Evolutionary conservation across 2,113 vertebrate species (phyloP).

Genomic region (Tetrax tetrax): DNA sequence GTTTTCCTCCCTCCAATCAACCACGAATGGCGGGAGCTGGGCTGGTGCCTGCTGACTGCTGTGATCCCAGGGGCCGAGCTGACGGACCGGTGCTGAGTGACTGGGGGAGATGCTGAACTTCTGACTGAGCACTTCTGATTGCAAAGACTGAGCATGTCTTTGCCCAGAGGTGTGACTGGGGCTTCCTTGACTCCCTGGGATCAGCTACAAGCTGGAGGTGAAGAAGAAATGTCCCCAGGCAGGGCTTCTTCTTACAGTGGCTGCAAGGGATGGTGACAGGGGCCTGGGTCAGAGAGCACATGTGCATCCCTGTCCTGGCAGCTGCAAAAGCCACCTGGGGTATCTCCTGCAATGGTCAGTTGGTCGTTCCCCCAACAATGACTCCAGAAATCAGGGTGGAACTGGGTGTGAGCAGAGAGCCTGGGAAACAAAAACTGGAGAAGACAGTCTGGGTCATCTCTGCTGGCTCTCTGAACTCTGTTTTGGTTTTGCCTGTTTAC

Average conservation of each 20-base stretch:
- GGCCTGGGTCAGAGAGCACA: neutral
- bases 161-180: neutral
- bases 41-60: neutral
- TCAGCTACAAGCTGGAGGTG: neutral
- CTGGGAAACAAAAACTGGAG: neutral
- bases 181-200: neutral
- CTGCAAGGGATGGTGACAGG: neutral
- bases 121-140: neutral
- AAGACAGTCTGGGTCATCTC: neutral
- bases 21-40: accelerated
- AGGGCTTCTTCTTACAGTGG: neutral
- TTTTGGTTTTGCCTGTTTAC: neutral
- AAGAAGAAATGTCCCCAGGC: neutral
- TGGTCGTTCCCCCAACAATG: neutral
- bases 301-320: neutral
- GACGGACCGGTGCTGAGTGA: accelerated
- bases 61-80: neutral
- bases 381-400: neutral
- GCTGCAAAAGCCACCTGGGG: neutral
- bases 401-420: neutral
- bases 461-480: neutral
- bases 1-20: neutral
- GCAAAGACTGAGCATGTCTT: neutral
- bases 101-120: neutral
- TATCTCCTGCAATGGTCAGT: neutral